Evolutionary conservation across 2,797 vertebrate species (phyloP).

Genomic region (Falco cherrug): DNA sequence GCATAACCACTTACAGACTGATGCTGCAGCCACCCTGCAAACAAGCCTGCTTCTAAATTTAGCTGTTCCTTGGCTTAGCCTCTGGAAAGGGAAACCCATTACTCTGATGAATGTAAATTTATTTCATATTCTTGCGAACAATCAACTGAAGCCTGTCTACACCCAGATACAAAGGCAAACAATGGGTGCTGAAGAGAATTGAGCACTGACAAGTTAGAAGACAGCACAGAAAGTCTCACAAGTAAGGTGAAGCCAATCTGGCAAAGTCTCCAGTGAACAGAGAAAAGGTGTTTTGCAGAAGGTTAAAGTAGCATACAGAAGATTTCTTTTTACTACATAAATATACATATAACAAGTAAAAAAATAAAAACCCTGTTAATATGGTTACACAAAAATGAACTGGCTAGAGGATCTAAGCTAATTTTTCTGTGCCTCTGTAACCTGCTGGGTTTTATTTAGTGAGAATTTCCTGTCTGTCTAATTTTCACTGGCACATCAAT

Average conservation of each 20-base stretch:
- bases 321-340: background rate
- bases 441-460: conserved; percentile 49
- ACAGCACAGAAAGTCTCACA: background rate
- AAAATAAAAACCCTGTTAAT: background rate
- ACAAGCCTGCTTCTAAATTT: conserved; percentile 39
- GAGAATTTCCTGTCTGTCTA: conserved; percentile 49
- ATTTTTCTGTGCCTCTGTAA: background rate
- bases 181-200: background rate
- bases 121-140: conserved; percentile 31
- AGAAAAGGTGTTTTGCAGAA: conserved; percentile 6
- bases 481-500: conserved; percentile 64
- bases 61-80: background rate
- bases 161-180: background rate
- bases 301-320: background rate
- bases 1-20: background rate
- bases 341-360: background rate
- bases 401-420: background rate
- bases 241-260: conserved; percentile 9
- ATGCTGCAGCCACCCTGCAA: background rate
- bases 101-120: conserved; percentile 11
- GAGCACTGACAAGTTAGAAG: background rate
- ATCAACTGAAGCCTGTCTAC: conserved; percentile 9
- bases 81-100: conserved; percentile 5
- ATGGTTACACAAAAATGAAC: background rate
- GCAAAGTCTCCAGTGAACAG: background rate